Conservation (phyloP, 2,888 invertebrate genomes). For the Pristionchus entomophagus region DNA sequence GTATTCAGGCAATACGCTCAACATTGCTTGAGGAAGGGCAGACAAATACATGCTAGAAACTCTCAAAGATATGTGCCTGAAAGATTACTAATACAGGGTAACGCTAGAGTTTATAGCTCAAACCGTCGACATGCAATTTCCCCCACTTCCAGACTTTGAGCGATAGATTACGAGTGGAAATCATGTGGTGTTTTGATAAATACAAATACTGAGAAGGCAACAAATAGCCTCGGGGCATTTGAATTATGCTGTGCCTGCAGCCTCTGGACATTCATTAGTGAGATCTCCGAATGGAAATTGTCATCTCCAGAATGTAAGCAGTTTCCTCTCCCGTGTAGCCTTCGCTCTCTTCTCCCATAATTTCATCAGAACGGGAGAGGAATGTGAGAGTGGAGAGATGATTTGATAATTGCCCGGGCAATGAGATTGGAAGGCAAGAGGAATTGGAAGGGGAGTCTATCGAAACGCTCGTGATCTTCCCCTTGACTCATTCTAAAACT, state of each 20-base stretch:
- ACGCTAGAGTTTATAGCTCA: too few species aligned
- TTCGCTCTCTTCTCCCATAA: not conserved
- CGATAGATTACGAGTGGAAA: too few species aligned
- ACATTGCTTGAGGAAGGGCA: too few species aligned
- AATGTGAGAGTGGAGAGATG: not conserved
- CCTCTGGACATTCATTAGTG: not conserved
- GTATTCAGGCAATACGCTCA: too few species aligned
- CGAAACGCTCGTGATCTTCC: not conserved
- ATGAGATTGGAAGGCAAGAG: not conserved
- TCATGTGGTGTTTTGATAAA: too few species aligned
- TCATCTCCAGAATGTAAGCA: not conserved
- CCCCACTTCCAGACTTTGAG: too few species aligned
- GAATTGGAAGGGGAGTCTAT: not conserved
- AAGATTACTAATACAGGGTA: too few species aligned
- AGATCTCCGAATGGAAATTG: not conserved
- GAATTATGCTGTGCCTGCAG: conserved; percentile 2
- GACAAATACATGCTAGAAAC: too few species aligned
- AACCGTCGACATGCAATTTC: too few species aligned
- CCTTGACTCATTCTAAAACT: not conserved
- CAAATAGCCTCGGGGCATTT: not conserved
- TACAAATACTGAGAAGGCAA: not conserved
- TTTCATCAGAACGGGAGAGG: not conserved
- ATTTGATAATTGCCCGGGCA: not conserved
- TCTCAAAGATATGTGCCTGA: too few species aligned
- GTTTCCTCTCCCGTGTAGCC: not conserved